Evolutionary conservation across 2,113 vertebrate species (phyloP).

Genomic region (Vicugna pacos): DNA sequence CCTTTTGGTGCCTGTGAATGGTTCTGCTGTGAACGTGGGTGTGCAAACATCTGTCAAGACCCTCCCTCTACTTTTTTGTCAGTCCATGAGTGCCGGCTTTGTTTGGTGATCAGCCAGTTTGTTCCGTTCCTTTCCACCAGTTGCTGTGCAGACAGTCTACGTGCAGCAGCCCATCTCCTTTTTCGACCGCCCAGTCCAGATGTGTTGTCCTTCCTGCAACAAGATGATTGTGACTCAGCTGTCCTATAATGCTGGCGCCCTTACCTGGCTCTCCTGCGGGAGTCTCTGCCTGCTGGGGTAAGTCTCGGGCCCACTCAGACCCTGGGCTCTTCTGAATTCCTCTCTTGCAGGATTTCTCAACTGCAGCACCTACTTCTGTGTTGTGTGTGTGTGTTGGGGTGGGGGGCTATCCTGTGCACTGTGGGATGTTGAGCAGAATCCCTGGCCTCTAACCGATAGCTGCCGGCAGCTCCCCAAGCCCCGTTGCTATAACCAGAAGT

Average conservation of each 20-base stretch:
- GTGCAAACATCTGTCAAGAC: neutral
- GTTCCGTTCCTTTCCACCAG: constrained; percentile 54
- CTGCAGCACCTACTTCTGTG: accelerated
- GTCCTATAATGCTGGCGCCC: constrained; percentile 85
- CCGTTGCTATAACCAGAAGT: accelerated
- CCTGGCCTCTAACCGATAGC: neutral
- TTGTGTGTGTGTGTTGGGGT: too few relatives aligned
- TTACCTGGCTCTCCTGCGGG: constrained; percentile 93
- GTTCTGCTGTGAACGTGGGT: accelerated
- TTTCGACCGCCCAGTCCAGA: constrained; percentile 89
- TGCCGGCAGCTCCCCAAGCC: neutral
- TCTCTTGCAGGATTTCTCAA: neutral
- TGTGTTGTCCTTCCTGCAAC: constrained; percentile 90
- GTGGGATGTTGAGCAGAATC: accelerated
- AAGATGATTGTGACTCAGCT: constrained; percentile 89
- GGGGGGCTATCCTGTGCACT: accelerated
- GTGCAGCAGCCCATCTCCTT: constrained; percentile 86
- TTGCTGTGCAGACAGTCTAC: constrained; percentile 89
- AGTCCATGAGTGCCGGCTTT: accelerated
- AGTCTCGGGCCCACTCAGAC: constrained; percentile 8
- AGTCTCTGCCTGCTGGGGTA: constrained; percentile 92
- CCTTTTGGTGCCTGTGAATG: neutral
- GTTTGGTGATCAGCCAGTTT: neutral
- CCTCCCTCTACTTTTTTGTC: neutral
- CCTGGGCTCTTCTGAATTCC: neutral